Evolutionary conservation across 2,888 invertebrate species (phyloP), one percentile per base, ranked within the genome.

Genomic region (Tanytarsus gracilentus): DNA sequence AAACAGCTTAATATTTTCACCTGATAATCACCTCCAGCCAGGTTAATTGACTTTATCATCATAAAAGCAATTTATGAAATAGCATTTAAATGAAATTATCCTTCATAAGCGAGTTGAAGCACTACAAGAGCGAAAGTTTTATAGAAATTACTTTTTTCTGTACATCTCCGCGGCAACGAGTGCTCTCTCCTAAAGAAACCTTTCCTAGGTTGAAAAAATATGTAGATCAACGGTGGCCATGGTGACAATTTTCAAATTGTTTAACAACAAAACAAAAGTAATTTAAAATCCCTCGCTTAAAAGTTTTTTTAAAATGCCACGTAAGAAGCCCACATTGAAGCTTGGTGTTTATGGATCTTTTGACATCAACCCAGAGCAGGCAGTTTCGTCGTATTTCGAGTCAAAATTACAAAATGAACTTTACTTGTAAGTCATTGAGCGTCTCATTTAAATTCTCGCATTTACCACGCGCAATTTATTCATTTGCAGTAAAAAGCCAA

Each of bases 291-390:
- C 4, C 4, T 50, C 7, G 48, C 40, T 40, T 23, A 36, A 4
- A 36, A 55, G 26, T 25, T 44, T 48, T 48, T 16, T 21, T n/a
- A 29, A n/a, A 11, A 73, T 73, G 73, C 70, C 72, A 26, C 72
- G 71, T 7, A 65, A 62, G 2, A 69, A 68, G 64, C 73, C 73
- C 1, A 72, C 72, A 3, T 63, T 65, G 0, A 69, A 69, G 64
- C 66, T 72, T 44, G 74, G 74, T 66, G 68, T 71, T 23, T 70
- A 72, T 53, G 72, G 72, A 4, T 66, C 66, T 44, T 66, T 72
- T 63, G 73, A 72, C 60, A 64, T 72, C 18, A 69, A 63, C 50
- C 74, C 74, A 0, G 72, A 71, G 64, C 64, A 69, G 18, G 68
- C 69, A 1, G 67, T 71, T 2, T 69, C 68, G 3, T 69, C 70